Conservation (phyloP, 2,888 invertebrate species). For the Isoperla grammatica region DNA sequence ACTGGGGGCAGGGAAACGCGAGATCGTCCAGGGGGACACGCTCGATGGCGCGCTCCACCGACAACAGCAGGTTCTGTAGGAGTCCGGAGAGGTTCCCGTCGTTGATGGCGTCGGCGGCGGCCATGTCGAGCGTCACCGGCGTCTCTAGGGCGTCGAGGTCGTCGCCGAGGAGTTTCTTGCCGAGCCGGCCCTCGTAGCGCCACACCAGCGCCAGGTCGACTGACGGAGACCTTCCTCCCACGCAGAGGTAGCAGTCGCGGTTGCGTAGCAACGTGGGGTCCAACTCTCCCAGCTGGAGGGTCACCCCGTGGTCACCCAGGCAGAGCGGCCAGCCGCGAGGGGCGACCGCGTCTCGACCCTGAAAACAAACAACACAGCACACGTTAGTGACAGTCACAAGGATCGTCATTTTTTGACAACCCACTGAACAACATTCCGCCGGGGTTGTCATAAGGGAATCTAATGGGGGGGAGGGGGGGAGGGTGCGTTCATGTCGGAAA, state of each 20-base stretch:
- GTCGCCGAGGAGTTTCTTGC: constrained; percentile 39
- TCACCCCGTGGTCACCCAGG: constrained; percentile 54
- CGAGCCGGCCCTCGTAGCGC: constrained; percentile 39
- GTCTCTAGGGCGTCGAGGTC: constrained; percentile 36
- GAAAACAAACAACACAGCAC: constrained; percentile 39
- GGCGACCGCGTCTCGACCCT: constrained; percentile 50
- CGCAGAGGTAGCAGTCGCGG: constrained; percentile 60
- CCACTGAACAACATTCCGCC: no score
- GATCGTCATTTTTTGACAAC: neutral
- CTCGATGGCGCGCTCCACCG: constrained; percentile 63
- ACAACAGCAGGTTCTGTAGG: constrained; percentile 59
- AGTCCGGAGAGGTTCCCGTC: constrained; percentile 56
- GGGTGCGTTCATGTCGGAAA: no score
- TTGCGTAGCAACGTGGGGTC: constrained; percentile 55
- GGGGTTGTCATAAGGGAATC: no score
- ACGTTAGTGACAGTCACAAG: neutral
- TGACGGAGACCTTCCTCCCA: constrained; percentile 38
- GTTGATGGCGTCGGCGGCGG: constrained; percentile 36
- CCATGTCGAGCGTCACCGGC: constrained; percentile 39
- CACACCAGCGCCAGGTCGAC: constrained; percentile 37
- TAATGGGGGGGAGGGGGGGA: no score
- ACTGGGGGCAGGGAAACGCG: constrained; percentile 54
- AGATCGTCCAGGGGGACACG: constrained; percentile 61
- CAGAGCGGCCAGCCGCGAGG: constrained; percentile 63
- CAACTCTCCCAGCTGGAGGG: constrained; percentile 58